A percentile compares a stretch with the other conserved stretches of the same genome.
phyloP scores from a whole-genome alignment of 2,797 vertebrate genomes.

The Darevskia mixta region DNA sequence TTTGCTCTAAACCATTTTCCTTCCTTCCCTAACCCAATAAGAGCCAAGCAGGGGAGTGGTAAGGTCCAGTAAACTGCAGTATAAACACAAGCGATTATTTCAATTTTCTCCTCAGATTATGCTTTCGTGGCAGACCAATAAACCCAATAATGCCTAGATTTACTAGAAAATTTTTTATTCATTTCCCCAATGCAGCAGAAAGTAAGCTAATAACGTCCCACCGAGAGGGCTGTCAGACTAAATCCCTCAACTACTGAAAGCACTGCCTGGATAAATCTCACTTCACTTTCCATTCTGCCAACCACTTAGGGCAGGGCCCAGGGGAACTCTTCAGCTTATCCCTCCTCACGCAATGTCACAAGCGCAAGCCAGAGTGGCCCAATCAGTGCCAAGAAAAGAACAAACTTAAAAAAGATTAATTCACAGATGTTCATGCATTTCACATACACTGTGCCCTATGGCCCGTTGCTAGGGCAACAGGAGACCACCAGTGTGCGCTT shows the following conservation, averaged over 20 bases:
- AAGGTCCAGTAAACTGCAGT: constrained; percentile 51
- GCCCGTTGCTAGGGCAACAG: constrained; percentile 93
- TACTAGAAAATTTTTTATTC: constrained; percentile 71
- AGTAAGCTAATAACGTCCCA: constrained; percentile 72
- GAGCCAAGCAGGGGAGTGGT: background rate
- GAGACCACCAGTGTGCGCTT: constrained; percentile 89
- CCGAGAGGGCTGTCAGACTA: constrained; percentile 61
- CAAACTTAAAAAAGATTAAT: constrained; percentile 88
- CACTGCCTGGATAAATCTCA: constrained; percentile 65
- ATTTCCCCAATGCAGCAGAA: constrained; percentile 66
- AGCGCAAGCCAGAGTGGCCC: constrained; percentile 73
- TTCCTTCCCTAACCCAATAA: background rate
- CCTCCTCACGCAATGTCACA: constrained; percentile 74
- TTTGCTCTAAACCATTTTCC: constrained; percentile 2
- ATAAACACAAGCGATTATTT: constrained; percentile 58
- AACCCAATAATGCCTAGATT: constrained; percentile 71
- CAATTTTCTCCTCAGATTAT: constrained; percentile 65
- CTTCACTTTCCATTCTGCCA: constrained; percentile 76
- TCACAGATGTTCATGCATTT: constrained; percentile 91
- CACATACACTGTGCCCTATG: constrained; percentile 89
- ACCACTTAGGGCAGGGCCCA: constrained; percentile 71
- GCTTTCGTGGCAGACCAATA: constrained; percentile 64
- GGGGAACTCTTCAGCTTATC: constrained; percentile 75
- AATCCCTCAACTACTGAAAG: constrained; percentile 68
- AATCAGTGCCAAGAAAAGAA: constrained; percentile 80